phyloP scores from a whole-genome alignment of 2,113 vertebrate species.

The Echinops telfairi region DNA sequence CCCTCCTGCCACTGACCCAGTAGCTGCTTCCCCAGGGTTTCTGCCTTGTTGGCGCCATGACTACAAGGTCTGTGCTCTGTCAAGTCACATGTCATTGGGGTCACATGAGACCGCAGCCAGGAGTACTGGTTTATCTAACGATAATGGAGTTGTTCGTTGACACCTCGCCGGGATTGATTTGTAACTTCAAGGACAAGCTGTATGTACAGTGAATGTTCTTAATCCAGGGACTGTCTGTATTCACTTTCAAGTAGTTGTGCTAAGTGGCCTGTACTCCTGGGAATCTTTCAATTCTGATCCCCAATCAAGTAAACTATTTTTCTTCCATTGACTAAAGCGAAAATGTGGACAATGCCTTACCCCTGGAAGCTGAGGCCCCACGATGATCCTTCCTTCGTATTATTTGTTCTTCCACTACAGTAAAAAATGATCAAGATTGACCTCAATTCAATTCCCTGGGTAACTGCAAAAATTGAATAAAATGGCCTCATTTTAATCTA shows the following conservation, averaged over 20 bases:
- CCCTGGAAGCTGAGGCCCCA: not conserved
- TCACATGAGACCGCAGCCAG: too few relatives aligned
- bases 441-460: slow-evolving; percentile 47
- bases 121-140: too few relatives aligned
- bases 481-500: slow-evolving; percentile 60
- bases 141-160: too few relatives aligned
- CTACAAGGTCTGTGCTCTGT: too few relatives aligned
- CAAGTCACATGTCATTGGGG: too few relatives aligned
- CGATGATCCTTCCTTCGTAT: not conserved
- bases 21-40: too few relatives aligned
- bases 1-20: too few relatives aligned
- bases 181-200: too few relatives aligned
- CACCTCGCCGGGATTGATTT: too few relatives aligned
- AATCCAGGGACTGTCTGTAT: not conserved
- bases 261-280: not conserved
- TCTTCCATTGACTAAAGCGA: slow-evolving; percentile 17
- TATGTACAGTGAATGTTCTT: too few relatives aligned
- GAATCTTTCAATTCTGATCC: not conserved
- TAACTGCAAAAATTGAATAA: slow-evolving; percentile 28
- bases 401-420: slow-evolving; percentile 55
- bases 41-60: too few relatives aligned
- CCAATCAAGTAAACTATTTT: not conserved
- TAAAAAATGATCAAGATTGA: slow-evolving; percentile 57
- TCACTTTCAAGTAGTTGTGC: slow-evolving; percentile 9
- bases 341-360: not conserved